Evolutionary conservation across 2,797 vertebrate species (phyloP).

Genomic region (Galagoides demidoff): DNA sequence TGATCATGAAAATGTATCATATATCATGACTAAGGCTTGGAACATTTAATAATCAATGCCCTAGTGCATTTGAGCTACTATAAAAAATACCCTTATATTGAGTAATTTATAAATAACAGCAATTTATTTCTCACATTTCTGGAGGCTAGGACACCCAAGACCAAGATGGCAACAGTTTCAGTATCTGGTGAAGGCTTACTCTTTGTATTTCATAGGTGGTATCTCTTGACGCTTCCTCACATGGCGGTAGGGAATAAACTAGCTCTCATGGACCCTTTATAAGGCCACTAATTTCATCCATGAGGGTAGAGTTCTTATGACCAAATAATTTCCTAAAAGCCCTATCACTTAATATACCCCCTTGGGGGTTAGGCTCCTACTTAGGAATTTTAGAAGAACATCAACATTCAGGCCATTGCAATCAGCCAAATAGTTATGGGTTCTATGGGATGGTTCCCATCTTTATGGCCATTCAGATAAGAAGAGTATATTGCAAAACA

Average conservation of each 20-base stretch:
- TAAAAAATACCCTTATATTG: not conserved
- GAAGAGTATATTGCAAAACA: not conserved
- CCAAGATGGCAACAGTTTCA: fast-evolving
- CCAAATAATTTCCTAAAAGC: not conserved
- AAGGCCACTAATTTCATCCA: not conserved
- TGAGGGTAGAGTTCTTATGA: not conserved
- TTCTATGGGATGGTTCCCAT: not conserved
- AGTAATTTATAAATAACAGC: not conserved
- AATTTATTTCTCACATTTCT: not conserved
- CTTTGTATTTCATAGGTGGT: not conserved
- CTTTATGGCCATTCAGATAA: not conserved
- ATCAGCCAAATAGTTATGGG: not conserved
- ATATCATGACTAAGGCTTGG: not conserved
- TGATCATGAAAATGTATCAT: not conserved
- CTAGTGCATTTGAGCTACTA: not conserved
- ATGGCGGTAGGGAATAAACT: fast-evolving
- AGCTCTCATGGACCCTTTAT: not conserved
- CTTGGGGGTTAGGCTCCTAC: not conserved
- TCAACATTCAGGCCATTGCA: not conserved
- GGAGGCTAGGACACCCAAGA: not conserved
- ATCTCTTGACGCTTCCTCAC: not conserved
- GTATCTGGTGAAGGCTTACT: not conserved
- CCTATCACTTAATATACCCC: not conserved
- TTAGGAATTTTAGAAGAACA: not conserved
- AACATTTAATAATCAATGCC: not conserved